These are phyloP conservation scores for Phyto melanocephala DNA, from an alignment of 2,888 invertebrate genomes.

Conservation along the genomic window DNA sequence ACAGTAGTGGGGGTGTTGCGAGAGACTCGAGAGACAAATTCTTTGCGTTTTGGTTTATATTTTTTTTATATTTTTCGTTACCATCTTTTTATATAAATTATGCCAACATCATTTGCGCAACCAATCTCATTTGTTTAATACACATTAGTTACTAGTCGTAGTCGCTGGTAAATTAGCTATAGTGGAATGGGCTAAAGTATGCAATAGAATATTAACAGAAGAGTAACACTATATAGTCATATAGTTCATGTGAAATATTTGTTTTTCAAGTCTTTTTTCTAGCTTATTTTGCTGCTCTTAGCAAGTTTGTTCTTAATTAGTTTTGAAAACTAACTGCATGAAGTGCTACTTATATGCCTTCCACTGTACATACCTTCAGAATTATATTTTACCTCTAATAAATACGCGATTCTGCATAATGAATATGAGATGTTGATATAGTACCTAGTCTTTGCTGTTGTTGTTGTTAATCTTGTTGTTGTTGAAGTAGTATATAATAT, in stretches of 20 bases:
- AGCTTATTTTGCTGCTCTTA: too few species aligned
- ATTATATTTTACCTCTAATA: slow-evolving; percentile 54
- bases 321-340: too few species aligned
- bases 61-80: neutral
- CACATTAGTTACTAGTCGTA: slow-evolving; percentile 11
- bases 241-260: too few species aligned
- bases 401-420: slow-evolving; percentile 63
- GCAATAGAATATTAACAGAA: neutral
- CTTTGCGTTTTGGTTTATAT: neutral
- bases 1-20: too few species aligned
- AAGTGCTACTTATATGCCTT: slow-evolving; percentile 1
- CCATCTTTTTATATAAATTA: slow-evolving; percentile 36
- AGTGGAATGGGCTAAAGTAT: neutral
- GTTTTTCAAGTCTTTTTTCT: too few species aligned
- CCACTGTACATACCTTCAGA: slow-evolving; percentile 7
- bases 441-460: slow-evolving; percentile 35
- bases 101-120: slow-evolving; percentile 52
- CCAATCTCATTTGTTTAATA: slow-evolving; percentile 61
- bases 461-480: neutral
- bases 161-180: neutral
- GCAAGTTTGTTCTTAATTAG: neutral
- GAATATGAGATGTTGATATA: slow-evolving; percentile 54
- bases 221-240: neutral
- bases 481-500: neutral
- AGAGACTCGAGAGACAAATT: slow-evolving; percentile 31